phyloP scores from a whole-genome alignment of 2,888 invertebrate species.

The Ophion ventricosus region DNA sequence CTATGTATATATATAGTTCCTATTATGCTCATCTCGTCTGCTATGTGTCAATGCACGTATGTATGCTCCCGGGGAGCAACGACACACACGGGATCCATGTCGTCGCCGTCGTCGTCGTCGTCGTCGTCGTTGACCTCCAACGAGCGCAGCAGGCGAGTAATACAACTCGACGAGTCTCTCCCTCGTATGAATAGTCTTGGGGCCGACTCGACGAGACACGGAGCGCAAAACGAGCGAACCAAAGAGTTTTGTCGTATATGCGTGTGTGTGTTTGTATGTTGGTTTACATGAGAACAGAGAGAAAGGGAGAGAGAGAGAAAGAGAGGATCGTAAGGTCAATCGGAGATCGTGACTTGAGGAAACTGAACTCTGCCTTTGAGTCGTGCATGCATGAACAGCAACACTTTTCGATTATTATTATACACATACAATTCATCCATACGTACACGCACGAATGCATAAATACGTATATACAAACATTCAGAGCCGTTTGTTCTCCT shows the following conservation, averaged over 20 bases:
- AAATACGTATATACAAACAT: conserved; percentile 14
- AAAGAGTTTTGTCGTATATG: conserved; percentile 52
- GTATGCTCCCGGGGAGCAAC: conserved; percentile 44
- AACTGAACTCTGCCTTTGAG: conserved; percentile 45
- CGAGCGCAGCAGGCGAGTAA: conserved; percentile 20
- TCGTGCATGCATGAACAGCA: conserved; percentile 14
- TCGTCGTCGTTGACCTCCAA: conserved; percentile 58
- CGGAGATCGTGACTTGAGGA: conserved; percentile 63
- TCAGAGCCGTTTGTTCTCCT: conserved; percentile 37
- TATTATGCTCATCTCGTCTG: conserved; percentile 4
- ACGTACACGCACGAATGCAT: conserved; percentile 2
- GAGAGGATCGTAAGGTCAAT: conserved; percentile 64
- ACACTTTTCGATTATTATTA: conserved; percentile 32
- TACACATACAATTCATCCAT: neutral
- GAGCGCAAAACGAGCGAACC: conserved; percentile 51
- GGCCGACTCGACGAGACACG: conserved; percentile 23
- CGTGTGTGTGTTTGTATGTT: neutral
- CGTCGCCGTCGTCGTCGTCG: conserved; percentile 18
- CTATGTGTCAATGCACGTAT: conserved; percentile 34
- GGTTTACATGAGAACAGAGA: neutral
- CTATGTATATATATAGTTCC: no score
- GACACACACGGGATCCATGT: conserved; percentile 40
- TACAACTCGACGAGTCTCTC: conserved; percentile 43
- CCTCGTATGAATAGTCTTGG: conserved; percentile 5
- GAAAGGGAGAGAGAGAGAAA: neutral